Evolutionary conservation across 64 coral and sea anemone genomes (phyloP), one percentile per base, ranked within the genome.

Genomic region (Platygyra sinensis): DNA sequence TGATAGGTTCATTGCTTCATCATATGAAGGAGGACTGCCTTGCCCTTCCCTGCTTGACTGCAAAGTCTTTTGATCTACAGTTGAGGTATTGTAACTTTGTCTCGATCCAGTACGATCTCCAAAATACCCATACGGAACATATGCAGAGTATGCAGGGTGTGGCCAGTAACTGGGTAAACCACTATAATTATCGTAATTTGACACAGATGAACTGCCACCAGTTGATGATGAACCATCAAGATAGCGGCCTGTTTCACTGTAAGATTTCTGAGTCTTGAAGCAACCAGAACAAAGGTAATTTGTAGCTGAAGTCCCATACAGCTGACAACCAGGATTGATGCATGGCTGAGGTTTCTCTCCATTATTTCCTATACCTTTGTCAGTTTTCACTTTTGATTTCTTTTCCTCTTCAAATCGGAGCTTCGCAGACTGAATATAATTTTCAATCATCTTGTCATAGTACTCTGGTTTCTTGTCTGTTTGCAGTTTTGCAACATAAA

Each of bases 261-360:
- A 89, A 59, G 77, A 91, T 88, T 93, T 99, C 76, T 99, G 97
- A 50, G 79, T 89, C 52, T 95, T 89, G 64, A 79, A 93, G 38
- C 97, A 99, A 10, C 94, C 85, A 13, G 91, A 95, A 74, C 97
- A 99, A 3, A 99, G 82, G 76, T 99, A 99, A 67, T 93, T 99
- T 20, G 94, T 99, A 22, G 76, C 88, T 17, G 88, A 92, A 5
- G 87, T 96, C 4, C 97, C 97, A 75, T 93, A 99, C 19, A 99
- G 24, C 42, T 88, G 88, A 60, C 97, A 99, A 11, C 97, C 97
- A 7, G 78, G 82, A 3, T 73, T 89, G 36, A 93, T 83, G 78
- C 97, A 99, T 0, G 91, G 95, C 69, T 91, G 87, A 0, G 87
- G 91, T 50, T 82, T 87, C 60, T 83, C 80, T 22, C 77, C 78